Conservation (phyloP, 2,888 invertebrate species). For the Rhagophthalmus giganteus region DNA sequence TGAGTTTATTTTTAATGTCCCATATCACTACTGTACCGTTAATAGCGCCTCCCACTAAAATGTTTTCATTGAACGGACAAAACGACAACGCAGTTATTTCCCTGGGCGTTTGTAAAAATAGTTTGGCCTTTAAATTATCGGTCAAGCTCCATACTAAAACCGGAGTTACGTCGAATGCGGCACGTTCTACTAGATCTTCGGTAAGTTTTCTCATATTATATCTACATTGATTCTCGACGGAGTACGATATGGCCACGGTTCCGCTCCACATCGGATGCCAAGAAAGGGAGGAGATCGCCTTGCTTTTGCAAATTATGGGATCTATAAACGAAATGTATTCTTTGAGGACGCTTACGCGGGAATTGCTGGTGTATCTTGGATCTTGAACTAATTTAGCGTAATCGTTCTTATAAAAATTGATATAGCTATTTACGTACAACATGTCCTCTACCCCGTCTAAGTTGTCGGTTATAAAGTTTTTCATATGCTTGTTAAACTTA, state of each 20-base stretch:
- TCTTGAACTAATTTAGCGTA: constrained; percentile 58
- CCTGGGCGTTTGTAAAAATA: constrained; percentile 68
- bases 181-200: constrained; percentile 49
- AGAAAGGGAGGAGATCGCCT: constrained; percentile 65
- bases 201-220: constrained; percentile 50
- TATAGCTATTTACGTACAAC: constrained; percentile 45
- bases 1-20: constrained; percentile 68
- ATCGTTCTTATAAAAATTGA: constrained; percentile 68
- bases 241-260: constrained; percentile 68
- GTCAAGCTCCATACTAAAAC: constrained; percentile 76
- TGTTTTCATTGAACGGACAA: constrained; percentile 70
- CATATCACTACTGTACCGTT: constrained; percentile 75
- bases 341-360: constrained; percentile 43
- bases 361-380: constrained; percentile 46
- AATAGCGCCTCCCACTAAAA: constrained; percentile 70
- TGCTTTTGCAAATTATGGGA: constrained; percentile 65
- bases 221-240: constrained; percentile 60
- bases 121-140: constrained; percentile 69
- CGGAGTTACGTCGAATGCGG: constrained; percentile 65
- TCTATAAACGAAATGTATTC: constrained; percentile 69
- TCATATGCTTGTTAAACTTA: constrained; percentile 43
- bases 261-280: constrained; percentile 77
- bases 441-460: constrained; percentile 43
- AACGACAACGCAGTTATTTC: constrained; percentile 68
- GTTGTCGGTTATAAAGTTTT: constrained; percentile 42